Conservation (phyloP, 2,888 invertebrate species). For the Synanthedon myopaeformis region DNA sequence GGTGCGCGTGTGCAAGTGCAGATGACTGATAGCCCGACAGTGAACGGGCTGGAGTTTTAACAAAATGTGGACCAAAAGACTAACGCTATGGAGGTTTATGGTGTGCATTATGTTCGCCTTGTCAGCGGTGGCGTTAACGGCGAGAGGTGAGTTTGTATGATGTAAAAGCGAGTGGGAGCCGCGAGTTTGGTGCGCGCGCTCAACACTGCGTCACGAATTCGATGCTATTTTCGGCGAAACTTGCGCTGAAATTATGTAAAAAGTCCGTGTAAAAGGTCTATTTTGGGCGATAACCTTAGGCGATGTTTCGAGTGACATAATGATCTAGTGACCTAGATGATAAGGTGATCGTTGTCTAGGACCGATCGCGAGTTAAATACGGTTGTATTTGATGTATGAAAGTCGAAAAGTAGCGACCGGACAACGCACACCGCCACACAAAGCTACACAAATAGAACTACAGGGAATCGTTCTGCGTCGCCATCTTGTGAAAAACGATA, state of each 20-base stretch:
- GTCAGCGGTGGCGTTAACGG: conserved; percentile 45
- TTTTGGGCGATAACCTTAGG: conserved; percentile 65
- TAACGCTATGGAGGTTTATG: conserved; percentile 63
- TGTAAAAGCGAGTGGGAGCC: conserved; percentile 18
- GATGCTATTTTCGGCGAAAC: conserved; percentile 65
- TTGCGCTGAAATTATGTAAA: conserved; percentile 72
- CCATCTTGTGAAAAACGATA: conserved; percentile 72
- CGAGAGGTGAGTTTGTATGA: conserved; percentile 52
- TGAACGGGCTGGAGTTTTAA: conserved; percentile 45
- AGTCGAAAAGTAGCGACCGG: conserved; percentile 4
- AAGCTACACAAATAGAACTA: conserved; percentile 69
- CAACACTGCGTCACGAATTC: conserved; percentile 53
- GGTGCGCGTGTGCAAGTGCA: conserved; percentile 68
- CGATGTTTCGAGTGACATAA: conserved; percentile 47
- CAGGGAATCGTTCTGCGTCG: conserved; percentile 66
- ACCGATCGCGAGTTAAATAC: conserved; percentile 10
- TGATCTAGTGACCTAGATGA: conserved; percentile 45
- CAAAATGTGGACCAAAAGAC: conserved; percentile 67
- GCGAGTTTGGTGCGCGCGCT: conserved; percentile 21
- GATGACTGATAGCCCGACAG: conserved; percentile 62
- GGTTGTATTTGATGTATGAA: not conserved
- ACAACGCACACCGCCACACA: conserved; percentile 24
- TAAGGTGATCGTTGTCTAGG: conserved; percentile 14
- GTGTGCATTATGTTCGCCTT: conserved; percentile 60
- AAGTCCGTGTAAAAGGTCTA: conserved; percentile 65